Base-by-base conservation (phyloP, 1,140 invertebrate species). In the Zaprionus inermis region DNA sequence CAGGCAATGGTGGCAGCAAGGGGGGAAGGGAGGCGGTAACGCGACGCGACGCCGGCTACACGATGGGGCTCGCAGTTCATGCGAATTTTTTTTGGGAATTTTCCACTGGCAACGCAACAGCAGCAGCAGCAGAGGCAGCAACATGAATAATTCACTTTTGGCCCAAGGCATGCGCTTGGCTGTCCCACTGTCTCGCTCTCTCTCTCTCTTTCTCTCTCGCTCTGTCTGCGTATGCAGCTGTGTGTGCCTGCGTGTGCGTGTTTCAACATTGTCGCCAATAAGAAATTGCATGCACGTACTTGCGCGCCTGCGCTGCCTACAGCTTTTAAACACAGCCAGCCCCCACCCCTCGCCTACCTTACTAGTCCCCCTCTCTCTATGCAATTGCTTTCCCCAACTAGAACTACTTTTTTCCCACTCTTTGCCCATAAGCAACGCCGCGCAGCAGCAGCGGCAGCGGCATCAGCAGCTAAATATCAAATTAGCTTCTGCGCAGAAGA, bases 91-190 rank as follows among this genome's bases (percentile, higher is more conserved):
- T 86, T 88, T 88, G 83, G 83, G 79, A 88, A 88, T 88, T 88
- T 88, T 88, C 83, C 83, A 88, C 84, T 89, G 84, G 84, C 84
- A 80, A 59, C 66, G 76, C 64, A 49, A 72, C 80, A 72, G 52
- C 64, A 22, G 2, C 57, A 32, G 16, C 41, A 24, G 22, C 56
- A 76, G 24, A 28, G 24, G 58, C 71, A 84, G 73, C 77, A 88
- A 77, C 83, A 89, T 88, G 84, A 88, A 88, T 88, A 89, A 88
- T 88, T 88, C 83, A 88, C 83, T 88, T 89, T 86, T 86, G 81
- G 82, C 82, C 78, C 82, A 83, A 66, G 76, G 60, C 72, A 78
- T 67, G 72, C 83, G 77, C 60, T 67, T 51, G 56, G 14, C 3
- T 30, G 41, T 24, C 18, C 22, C 30, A 32, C 28, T 51, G 51